These are phyloP conservation scores for Limenitis camilla DNA, from an alignment of 2,888 invertebrate genomes.

Conservation along the genomic window DNA sequence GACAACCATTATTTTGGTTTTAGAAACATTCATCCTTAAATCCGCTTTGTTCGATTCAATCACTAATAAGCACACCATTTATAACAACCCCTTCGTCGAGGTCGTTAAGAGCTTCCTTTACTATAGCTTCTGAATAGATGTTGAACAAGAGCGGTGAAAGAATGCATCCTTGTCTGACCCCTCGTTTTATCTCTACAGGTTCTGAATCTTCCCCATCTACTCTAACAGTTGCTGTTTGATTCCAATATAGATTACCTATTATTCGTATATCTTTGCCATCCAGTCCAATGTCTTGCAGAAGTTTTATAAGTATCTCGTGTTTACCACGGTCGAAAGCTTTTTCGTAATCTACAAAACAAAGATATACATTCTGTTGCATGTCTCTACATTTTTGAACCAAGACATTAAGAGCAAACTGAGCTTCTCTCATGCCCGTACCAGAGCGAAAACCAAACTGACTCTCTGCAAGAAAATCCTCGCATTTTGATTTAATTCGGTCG, in stretches of 20 bases:
- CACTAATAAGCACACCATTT: too few relatives aligned
- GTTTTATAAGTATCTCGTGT: not conserved
- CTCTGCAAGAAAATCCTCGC: too few relatives aligned
- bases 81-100: too few relatives aligned
- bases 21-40: too few relatives aligned
- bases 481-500: too few relatives aligned
- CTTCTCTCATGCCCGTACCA: not conserved
- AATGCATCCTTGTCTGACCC: not conserved
- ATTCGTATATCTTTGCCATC: not conserved
- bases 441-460: not conserved
- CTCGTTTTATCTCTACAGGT: not conserved
- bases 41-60: too few relatives aligned
- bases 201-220: not conserved
- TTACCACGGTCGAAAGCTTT: conserved; percentile 5
- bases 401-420: not conserved
- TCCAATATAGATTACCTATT: not conserved
- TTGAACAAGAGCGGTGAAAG: too few relatives aligned
- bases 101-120: too few relatives aligned
- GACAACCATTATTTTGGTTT: too few relatives aligned
- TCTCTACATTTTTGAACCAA: too few relatives aligned
- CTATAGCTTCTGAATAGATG: too few relatives aligned
- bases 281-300: not conserved
- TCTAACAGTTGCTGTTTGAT: not conserved
- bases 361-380: not conserved
- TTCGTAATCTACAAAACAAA: conserved; percentile 6